These are phyloP conservation scores for Parauchenoglanis ngamensis DNA, from an alignment of 2,797 vertebrate genomes.

Conservation along the genomic window DNA sequence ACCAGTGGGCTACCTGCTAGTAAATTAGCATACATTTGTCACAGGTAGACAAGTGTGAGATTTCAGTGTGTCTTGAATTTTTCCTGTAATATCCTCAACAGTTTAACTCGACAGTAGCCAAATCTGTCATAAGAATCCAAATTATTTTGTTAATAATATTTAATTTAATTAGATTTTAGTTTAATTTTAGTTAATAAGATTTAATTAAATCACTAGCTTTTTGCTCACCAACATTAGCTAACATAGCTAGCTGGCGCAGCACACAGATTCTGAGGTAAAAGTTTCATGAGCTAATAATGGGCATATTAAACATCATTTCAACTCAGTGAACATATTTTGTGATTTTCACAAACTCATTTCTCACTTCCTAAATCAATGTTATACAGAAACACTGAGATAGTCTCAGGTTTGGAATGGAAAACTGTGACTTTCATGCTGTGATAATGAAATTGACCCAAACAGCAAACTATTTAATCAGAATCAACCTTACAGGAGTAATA, in stretches of 20 bases:
- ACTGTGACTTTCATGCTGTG: neutral
- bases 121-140: neutral
- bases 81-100: neutral
- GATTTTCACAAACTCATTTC: neutral
- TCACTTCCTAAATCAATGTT: neutral
- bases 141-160: neutral
- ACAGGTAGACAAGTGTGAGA: neutral
- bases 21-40: neutral
- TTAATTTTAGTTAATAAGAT: too few relatives aligned
- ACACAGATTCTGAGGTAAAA: slow-evolving; percentile 1
- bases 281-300: neutral
- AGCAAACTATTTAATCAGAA: neutral
- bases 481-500: neutral
- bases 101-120: neutral
- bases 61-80: neutral
- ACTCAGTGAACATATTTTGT: neutral
- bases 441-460: neutral
- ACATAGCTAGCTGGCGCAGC: neutral
- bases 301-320: neutral
- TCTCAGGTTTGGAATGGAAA: neutral
- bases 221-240: neutral
- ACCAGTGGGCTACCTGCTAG: neutral
- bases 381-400: neutral
- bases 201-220: neutral
- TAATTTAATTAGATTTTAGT: too few relatives aligned